Conservation (phyloP, 1,140 invertebrate species). For the Conopomorpha cramerella region DNA sequence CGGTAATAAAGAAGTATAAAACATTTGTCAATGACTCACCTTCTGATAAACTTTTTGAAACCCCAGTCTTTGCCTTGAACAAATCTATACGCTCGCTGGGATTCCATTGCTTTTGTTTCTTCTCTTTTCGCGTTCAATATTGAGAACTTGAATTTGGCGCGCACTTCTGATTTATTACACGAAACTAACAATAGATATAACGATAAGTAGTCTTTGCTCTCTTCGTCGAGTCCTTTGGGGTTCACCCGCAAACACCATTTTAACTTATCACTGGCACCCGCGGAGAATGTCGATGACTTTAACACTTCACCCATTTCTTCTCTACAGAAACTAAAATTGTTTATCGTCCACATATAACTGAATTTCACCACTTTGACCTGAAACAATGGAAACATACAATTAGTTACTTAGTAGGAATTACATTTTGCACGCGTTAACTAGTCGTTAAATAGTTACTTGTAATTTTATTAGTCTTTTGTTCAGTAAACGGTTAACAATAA, state of each 20-base stretch:
- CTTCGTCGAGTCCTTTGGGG: slow-evolving; percentile 98
- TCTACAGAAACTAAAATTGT: slow-evolving; percentile 99
- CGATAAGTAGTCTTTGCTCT: slow-evolving; percentile 99
- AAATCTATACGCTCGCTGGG: slow-evolving; percentile 91
- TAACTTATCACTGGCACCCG: slow-evolving; percentile 98
- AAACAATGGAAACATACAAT: slow-evolving; percentile 29
- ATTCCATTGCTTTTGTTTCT: slow-evolving; percentile 99
- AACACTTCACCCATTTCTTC: slow-evolving; percentile 99
- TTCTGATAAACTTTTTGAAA: slow-evolving; percentile 98
- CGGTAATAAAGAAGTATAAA: neutral
- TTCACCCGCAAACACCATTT: slow-evolving; percentile 99
- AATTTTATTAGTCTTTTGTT: too few species aligned
- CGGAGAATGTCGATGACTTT: slow-evolving; percentile 99
- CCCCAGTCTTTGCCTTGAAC: slow-evolving; percentile 99
- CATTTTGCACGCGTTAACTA: too few species aligned
- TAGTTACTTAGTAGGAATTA: too few species aligned
- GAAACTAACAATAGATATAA: slow-evolving; percentile 97
- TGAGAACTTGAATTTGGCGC: slow-evolving; percentile 99
- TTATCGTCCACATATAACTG: slow-evolving; percentile 99
- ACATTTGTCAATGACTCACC: slow-evolving; percentile 18
- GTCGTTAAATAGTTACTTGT: too few species aligned
- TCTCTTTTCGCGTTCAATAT: slow-evolving; percentile 99
- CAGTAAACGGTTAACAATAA: too few species aligned
- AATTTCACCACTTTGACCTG: slow-evolving; percentile 99
- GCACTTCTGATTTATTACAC: slow-evolving; percentile 99